Base-by-base conservation (phyloP, 1,140 invertebrate genomes). In the Drosophila bocqueti region DNA sequence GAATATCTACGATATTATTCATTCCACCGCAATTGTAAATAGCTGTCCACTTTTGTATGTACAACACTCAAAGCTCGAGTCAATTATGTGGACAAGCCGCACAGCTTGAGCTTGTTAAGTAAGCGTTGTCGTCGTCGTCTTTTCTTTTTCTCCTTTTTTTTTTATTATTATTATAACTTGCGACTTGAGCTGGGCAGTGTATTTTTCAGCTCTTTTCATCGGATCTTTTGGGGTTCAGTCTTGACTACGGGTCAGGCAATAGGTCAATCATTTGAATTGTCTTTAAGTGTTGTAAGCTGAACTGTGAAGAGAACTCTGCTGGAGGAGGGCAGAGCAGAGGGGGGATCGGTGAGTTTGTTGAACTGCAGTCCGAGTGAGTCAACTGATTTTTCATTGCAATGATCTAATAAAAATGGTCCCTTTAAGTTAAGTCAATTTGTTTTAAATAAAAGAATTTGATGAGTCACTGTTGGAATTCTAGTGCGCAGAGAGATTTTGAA, bases 261-360 rank as follows among this genome's bases (percentile, higher is more conserved):
- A 89, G 84, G 84, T 89, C 84, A 89, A 89, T 89, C 84, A 81
- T 84, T 84, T 89, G 84, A 90, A 89, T 89, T 89, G 84, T 81
- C 81, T 83, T 89, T 72, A 89, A 89, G 84, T 89, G 81, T 90
- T 81, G 85, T 79, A 89, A 89, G 78, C 71, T 79, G 63, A 63
- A 79, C 52, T 63, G 46, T 52, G 36, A 45, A 68, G 67, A 50
- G 54, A 72, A 50, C 62, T 66, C 61, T 38, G 43, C 10, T 24
- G 38, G 5, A 13, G 29, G 29, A 31, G n/a, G n/a, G n/a, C 15
- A 38, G n/a, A 3, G 26, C 29, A 31, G 7, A 31, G n/a, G 15
- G 18, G 36, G 46, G 34, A 42, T 16, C 16, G 42, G 68, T 26
- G 21, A 13, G 69, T 73, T 73, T 72, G 69, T 73, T 73, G 69